Evolutionary conservation across 1,140 invertebrate genomes (phyloP).

Genomic region (Callitettix versicolor): DNA sequence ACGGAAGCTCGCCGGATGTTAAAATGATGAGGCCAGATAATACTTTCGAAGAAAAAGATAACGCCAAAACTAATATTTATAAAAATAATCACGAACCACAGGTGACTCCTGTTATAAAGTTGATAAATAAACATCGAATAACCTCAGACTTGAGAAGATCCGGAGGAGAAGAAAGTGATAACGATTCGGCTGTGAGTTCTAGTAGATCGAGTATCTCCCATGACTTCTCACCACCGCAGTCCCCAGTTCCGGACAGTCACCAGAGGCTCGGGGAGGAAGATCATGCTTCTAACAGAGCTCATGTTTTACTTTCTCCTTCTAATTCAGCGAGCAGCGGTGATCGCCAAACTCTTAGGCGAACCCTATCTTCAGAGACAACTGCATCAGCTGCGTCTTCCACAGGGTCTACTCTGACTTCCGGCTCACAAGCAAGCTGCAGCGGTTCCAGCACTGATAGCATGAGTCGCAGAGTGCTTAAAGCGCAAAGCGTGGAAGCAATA

Average conservation of each 20-base stretch:
- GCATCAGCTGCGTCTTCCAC: constrained; percentile 45
- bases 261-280: constrained; percentile 20
- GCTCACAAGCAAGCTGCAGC: constrained; percentile 49
- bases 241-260: constrained; percentile 36
- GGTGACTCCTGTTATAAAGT: constrained; percentile 14
- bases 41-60: constrained; percentile 3
- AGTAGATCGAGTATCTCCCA: constrained; percentile 60
- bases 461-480: constrained; percentile 51
- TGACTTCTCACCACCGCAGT: constrained; percentile 49
- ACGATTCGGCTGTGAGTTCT: constrained; percentile 74
- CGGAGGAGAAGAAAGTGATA: constrained; percentile 61
- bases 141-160: constrained; percentile 24
- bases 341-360: constrained; percentile 34
- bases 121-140: constrained; percentile 19
- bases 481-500: constrained; percentile 65
- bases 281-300: neutral
- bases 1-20: constrained; percentile 25
- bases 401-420: constrained; percentile 48
- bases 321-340: constrained; percentile 20
- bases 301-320: constrained; percentile 9
- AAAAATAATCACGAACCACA: constrained; percentile 9
- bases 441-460: constrained; percentile 42
- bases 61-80: constrained; percentile 3
- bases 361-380: constrained; percentile 49
- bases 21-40: constrained; percentile 9